Base-by-base conservation (phyloP, 35 echinoderm and acorn worm species). In the Heliocidaris erythrogramma region DNA sequence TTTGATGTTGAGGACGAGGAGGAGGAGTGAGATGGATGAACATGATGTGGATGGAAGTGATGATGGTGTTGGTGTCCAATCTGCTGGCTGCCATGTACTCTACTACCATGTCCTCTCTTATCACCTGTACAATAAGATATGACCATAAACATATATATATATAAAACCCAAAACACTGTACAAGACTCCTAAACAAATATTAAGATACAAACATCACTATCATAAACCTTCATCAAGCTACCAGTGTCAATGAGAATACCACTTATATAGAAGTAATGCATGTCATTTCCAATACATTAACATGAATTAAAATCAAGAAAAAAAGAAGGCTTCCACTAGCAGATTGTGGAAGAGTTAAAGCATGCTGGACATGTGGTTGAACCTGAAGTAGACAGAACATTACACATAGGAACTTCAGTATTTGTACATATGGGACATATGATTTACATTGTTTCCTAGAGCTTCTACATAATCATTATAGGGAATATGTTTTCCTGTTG, bases 51-150 rank as follows among this genome's bases (percentile, higher is more conserved):
- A 14, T 50, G 94, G 88, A 92, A 85, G 87, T 95, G 94, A 12
- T 90, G 94, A 42, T 95, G 87, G 88, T 92, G 94, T 21, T 95
- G 88, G 29, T 90, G 94, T 32, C 31, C 53, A 30, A 60, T n/a
- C 17, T 91, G 94, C 13, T 88, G 94, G 88, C 86, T 90, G 0
- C 91, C 49, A 30, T 32, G 49, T 48, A 59, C 49, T 92, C 91
- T 49, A 92, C 48, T 49, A 2, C n/a, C 29, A 42, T 52, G 49
- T 24, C 91, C 48, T 59, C 47, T 49, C 50, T 92, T 92, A 14
- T 92, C 91, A 92, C 91, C 91, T 92, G 50, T 48, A 42, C 50
- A 42, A 50, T 30, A 92, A 89, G 30, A 14, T 30, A 89, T 48
- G n/a, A 84, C n/a, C 85, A 86, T 86, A 32, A 29, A 0, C 47